Conservation (phyloP, 2,113 vertebrate species). For the Sapayoa aenigma region DNA sequence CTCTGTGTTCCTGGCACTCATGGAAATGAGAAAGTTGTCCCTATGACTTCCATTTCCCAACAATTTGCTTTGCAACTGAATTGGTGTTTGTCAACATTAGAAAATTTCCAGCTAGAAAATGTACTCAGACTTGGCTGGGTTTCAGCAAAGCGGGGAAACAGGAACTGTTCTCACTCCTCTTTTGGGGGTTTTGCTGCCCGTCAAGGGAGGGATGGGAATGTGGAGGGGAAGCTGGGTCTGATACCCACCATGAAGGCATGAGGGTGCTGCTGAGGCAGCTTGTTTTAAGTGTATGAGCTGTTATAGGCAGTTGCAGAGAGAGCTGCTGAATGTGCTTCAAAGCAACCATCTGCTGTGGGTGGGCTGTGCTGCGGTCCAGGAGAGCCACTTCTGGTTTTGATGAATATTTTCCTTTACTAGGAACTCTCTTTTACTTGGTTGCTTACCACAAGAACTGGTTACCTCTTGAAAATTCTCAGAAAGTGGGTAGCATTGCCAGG, state of each 20-base stretch:
- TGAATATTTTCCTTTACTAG: neutral
- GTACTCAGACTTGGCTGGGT: neutral
- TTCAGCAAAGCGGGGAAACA: neutral
- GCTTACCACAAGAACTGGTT: neutral
- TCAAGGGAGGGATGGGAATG: neutral
- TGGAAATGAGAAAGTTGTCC: neutral
- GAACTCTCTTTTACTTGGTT: neutral
- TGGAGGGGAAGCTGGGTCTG: neutral
- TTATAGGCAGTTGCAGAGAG: neutral
- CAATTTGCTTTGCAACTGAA: neutral
- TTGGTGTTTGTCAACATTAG: neutral
- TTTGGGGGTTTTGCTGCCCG: neutral
- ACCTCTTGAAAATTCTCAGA: neutral
- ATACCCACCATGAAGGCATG: neutral
- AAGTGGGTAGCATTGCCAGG: neutral
- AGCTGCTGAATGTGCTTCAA: neutral
- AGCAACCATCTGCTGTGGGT: neutral
- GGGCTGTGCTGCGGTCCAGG: neutral
- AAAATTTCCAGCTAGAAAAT: neutral
- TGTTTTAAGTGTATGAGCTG: neutral
- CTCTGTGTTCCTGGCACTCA: neutral
- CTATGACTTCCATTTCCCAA: neutral
- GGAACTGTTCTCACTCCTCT: neutral
- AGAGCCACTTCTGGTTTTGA: neutral
- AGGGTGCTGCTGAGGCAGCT: neutral